phyloP scores from a whole-genome alignment of 92 coral and sea anemone genomes.

The Epizoanthus ramosus region DNA sequence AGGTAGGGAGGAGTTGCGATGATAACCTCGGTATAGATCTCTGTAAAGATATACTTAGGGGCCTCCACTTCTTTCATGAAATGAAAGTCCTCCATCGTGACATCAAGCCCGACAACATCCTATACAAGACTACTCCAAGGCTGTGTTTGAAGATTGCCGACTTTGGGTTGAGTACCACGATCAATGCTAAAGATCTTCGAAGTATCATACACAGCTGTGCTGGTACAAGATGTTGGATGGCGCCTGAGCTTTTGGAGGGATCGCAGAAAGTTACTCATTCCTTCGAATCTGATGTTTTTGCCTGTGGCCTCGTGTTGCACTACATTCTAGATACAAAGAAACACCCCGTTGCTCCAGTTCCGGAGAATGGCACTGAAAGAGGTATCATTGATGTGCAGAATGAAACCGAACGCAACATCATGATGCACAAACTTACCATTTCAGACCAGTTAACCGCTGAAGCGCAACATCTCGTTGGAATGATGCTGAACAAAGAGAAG shows the following conservation, averaged over 20 bases:
- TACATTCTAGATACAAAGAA: slow-evolving; percentile 43
- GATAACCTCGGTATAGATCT: too few relatives aligned
- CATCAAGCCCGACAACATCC: slow-evolving; percentile 63
- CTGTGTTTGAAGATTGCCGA: slow-evolving; percentile 62
- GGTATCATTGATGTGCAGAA: not conserved
- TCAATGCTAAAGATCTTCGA: too few relatives aligned
- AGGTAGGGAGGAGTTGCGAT: too few relatives aligned
- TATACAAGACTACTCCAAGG: slow-evolving; percentile 50
- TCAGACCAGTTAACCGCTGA: slow-evolving; percentile 39
- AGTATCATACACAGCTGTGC: slow-evolving; percentile 28
- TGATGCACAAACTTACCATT: slow-evolving; percentile 14
- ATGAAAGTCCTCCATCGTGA: slow-evolving; percentile 57
- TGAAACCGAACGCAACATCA: slow-evolving; percentile 56
- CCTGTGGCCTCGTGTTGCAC: slow-evolving; percentile 62
- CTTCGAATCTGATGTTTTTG: slow-evolving; percentile 47
- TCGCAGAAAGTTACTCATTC: not conserved
- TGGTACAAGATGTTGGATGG: slow-evolving; percentile 69
- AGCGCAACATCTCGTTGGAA: slow-evolving; percentile 39
- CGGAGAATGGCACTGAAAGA: not conserved
- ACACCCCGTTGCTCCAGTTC: slow-evolving; percentile 53
- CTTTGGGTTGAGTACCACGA: slow-evolving; percentile 69
- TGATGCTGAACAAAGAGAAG: slow-evolving; percentile 43
- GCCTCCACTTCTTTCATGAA: slow-evolving; percentile 46
- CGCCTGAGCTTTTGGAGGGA: slow-evolving; percentile 47
- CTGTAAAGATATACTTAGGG: slow-evolving; percentile 48